Evolutionary conservation across 2,113 vertebrate genomes (phyloP), one percentile per base, ranked within the genome.

Genomic region (Bombycilla garrulus): DNA sequence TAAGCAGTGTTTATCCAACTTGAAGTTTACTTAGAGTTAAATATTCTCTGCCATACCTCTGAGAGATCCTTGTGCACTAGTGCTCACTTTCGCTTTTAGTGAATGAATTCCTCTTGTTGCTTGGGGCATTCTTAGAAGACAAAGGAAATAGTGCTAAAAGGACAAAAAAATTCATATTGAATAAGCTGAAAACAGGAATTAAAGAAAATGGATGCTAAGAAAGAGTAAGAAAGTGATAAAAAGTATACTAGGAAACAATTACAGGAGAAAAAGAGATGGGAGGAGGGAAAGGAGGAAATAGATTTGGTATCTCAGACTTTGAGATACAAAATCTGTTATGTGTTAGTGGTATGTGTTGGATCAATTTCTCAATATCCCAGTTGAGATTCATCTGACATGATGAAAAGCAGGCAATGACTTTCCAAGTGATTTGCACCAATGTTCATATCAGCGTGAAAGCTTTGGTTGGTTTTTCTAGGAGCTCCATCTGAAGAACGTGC

Each of bases 371-470:
- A 60, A 18, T 70, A 69, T 36, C 36, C 6, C 4, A 20, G 5
- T 1, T 81, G 53, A 14, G 33, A 67, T 86, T 91, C 22, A 35
- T 73, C 29, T 62, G 54, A 38, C 18, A 21, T 0, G 0, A 31
- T 44, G 36, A 61, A 84, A 81, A 92, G 33, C 45, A 74, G 62
- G 9, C 31, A 67, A 23, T 82, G 62, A 80, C 64, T 79, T 26
- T 72, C 14, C 22, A 58, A 45, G 70, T 47, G 24, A 20, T 58
- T 82, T 89, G 11, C 50, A 73, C 58, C 28, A 50, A 12, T 53
- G 40, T 17, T 70, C 0, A 0, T 33, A 51, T n/a, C 19, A 36
- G 11, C 0, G 0, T 57, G 44, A 91, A 74, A 53, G 23, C 47
- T 83, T 51, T 92, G 7, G 11, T 51, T 92, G 7, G 11, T 72